phyloP scores from a whole-genome alignment of 2,797 vertebrate genomes.

The Eulemur rubriventer region DNA sequence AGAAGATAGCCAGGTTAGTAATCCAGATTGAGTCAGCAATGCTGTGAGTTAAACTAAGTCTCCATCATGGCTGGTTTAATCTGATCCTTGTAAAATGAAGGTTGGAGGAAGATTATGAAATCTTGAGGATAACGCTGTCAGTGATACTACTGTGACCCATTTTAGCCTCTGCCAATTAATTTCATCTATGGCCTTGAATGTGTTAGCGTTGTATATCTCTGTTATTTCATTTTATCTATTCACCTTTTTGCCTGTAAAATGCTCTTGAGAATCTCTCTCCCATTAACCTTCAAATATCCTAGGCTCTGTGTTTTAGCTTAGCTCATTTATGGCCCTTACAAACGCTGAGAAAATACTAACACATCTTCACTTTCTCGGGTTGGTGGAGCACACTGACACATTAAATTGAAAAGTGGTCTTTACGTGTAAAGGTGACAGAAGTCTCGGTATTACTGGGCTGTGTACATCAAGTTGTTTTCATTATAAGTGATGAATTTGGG shows the following conservation, averaged over 20 bases:
- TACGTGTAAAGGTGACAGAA: neutral
- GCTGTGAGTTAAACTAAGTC: neutral
- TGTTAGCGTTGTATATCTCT: neutral
- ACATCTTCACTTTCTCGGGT: neutral
- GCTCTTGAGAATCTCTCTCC: neutral
- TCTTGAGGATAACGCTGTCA: neutral
- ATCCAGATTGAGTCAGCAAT: neutral
- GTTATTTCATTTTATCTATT: slow-evolving; percentile 15
- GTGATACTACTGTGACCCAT: neutral
- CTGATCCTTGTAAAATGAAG: neutral
- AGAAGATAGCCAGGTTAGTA: neutral
- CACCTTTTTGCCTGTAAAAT: neutral
- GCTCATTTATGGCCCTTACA: neutral
- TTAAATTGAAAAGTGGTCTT: neutral
- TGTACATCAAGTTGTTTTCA: neutral
- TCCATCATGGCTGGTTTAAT: neutral
- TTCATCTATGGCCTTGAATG: neutral
- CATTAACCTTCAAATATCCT: slow-evolving; percentile 19
- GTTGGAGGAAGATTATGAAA: neutral
- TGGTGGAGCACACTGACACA: neutral
- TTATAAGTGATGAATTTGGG: neutral
- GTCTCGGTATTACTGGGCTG: neutral
- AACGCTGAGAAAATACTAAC: neutral
- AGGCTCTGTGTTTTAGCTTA: neutral
- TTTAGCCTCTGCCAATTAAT: neutral